Percentiles rank a stretch among this genome's conserved stretches.
Evolutionary conservation across 2,113 vertebrate genomes (phyloP).

Genomic region (Hypanus sabinus): DNA sequence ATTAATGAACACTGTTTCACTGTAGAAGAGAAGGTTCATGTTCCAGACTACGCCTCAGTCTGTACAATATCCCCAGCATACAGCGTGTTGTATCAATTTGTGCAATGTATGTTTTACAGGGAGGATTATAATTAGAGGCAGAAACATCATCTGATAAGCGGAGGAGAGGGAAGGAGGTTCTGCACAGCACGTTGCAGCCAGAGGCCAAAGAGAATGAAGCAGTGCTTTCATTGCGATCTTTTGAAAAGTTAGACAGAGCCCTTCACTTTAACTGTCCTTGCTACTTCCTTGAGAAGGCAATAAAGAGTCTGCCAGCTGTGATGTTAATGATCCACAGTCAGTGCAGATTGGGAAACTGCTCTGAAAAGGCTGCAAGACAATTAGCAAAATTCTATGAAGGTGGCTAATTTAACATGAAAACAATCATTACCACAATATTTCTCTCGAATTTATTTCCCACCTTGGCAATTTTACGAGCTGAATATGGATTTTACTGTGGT

Average conservation of each 20-base stretch:
- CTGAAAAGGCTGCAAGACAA: not conserved
- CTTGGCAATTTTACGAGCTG: not conserved
- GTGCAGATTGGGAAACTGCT: not conserved
- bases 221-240: not conserved
- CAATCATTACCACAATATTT: not conserved
- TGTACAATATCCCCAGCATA: not conserved
- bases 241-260: not conserved
- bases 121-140: not conserved
- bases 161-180: not conserved
- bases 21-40: not conserved
- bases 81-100: not conserved
- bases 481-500: not conserved
- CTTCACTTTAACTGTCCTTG: not conserved
- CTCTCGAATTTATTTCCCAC: not conserved
- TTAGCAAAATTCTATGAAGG: not conserved
- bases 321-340: not conserved
- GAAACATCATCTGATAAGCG: not conserved
- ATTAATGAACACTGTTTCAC: not conserved
- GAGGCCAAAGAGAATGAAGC: not conserved
- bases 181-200: not conserved
- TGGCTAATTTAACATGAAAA: not conserved
- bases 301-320: not conserved
- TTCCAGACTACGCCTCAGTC: not conserved
- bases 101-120: not conserved
- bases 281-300: not conserved